Conservation (phyloP, 2,888 invertebrate species). For the Lypha dubia region DNA sequence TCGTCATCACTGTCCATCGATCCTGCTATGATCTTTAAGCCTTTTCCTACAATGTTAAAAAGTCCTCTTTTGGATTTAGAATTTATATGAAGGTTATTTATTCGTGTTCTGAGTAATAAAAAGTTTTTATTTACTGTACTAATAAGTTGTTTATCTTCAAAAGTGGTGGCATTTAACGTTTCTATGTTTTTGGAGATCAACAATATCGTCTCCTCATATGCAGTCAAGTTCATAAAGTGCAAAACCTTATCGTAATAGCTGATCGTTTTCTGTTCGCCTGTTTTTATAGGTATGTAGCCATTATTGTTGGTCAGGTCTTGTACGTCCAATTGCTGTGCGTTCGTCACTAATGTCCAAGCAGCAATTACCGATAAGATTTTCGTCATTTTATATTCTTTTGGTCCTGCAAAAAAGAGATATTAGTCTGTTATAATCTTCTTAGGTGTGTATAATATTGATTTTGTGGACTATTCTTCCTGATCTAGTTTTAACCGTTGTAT, state of each 20-base stretch:
- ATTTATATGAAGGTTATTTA: slow-evolving; percentile 39
- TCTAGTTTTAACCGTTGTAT: too few species aligned
- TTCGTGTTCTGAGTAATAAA: slow-evolving; percentile 37
- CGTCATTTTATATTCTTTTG: too few species aligned
- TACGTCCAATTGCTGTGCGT: too few species aligned
- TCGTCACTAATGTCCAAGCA: too few species aligned
- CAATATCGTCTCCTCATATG: neutral
- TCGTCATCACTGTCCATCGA: slow-evolving; percentile 56
- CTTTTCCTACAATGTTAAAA: slow-evolving; percentile 47
- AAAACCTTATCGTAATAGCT: neutral
- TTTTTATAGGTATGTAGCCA: neutral
- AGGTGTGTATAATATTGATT: too few species aligned
- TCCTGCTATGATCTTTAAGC: slow-evolving; percentile 41
- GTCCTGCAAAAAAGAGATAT: too few species aligned
- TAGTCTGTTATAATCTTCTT: too few species aligned
- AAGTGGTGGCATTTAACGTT: too few species aligned
- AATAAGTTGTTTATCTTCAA: slow-evolving; percentile 49
- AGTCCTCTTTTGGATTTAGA: slow-evolving; percentile 57
- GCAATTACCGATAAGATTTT: too few species aligned
- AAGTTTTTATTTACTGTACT: slow-evolving; percentile 51
- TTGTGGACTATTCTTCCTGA: too few species aligned
- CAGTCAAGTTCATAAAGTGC: neutral
- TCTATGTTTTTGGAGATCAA: too few species aligned
- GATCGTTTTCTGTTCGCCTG: neutral
- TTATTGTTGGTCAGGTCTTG: slow-evolving; percentile 5